These are phyloP conservation scores for Oxycera nigricornis DNA, from an alignment of 2,888 invertebrate genomes.

Conservation along the genomic window DNA sequence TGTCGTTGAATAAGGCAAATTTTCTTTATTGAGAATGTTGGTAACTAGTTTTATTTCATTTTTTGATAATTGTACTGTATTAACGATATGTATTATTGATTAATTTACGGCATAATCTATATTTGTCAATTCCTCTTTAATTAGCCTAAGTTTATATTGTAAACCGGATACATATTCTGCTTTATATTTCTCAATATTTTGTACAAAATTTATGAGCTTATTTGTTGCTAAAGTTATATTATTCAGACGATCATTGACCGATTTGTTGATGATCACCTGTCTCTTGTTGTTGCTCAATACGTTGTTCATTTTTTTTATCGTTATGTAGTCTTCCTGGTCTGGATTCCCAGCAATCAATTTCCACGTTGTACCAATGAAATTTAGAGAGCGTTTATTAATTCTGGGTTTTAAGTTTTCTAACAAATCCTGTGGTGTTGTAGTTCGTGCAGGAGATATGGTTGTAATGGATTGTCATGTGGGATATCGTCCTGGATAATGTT, in stretches of 20 bases:
- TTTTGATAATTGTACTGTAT: constrained; percentile 46
- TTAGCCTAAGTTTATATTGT: constrained; percentile 43
- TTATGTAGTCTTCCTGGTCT: constrained; percentile 17
- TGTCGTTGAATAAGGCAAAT: constrained; percentile 44
- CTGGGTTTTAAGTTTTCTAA: constrained; percentile 4
- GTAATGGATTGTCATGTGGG: constrained; percentile 1
- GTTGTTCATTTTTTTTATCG: constrained; percentile 5
- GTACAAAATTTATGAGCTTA: constrained; percentile 1
- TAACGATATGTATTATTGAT: constrained; percentile 46
- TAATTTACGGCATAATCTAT: constrained; percentile 46
- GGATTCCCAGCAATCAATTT: constrained; percentile 35
- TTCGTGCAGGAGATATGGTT: constrained; percentile 13
- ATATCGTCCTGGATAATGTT: not conserved
- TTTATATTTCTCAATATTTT: not conserved
- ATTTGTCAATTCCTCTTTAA: constrained; percentile 45
- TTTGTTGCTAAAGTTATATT: not conserved
- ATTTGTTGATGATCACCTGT: constrained; percentile 2
- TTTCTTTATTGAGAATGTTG: too few species aligned
- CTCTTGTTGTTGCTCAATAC: not conserved
- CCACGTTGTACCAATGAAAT: constrained; percentile 37
- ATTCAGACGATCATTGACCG: not conserved
- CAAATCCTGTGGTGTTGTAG: constrained; percentile 6
- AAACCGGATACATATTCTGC: constrained; percentile 2
- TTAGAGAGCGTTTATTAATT: constrained; percentile 11
- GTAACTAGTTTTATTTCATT: constrained; percentile 44